Base-by-base conservation (phyloP, 2,113 vertebrate species). In the Tor tambroides region DNA sequence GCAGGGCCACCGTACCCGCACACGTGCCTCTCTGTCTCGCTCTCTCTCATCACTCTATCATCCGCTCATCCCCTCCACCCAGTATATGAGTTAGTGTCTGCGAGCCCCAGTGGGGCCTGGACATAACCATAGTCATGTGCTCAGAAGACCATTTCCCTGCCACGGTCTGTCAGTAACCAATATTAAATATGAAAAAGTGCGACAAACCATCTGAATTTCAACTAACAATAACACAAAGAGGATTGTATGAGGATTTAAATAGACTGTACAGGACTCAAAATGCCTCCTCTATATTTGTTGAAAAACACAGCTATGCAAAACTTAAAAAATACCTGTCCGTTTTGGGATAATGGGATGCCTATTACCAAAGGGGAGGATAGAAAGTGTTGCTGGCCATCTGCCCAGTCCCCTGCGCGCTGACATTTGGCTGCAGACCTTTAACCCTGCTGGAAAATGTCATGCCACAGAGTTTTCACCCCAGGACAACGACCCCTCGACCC, bases 381-480 rank as follows among this genome's bases (percentile, higher is more conserved):
- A n/a, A 72, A 74, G 69, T 59, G 83, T 88, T 92, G 92, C 92
- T 91, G 84, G 15, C 94, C 94, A 94, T 94, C 93, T 94, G 94
- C 91, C 87, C 67, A 71, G 23, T 85, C 80, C 89, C 85, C 35
- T 59, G 86, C 41, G 74, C 26, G 61, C 80, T 92, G 92, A 93
- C 93, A 89, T 92, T 94, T 92, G 93, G 90, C 85, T 87, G 86
- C n/a, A 61, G 91, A 93, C 93, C 94, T 93, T 91, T 94, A 89
- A 93, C 93, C 92, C 91, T 63, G 74, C 41, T 84, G 83, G 87
- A 89, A 93, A 93, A 93, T 93, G 92, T 94, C 93, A 92, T 75
- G 85, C 84, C 90, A 91, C 75, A 61, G 78, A 74, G 88, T 88
- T 86, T 89, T 92, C 91, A 91, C 80, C 75, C 83, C 84, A 76